These are phyloP conservation scores for Theodoxus fluviatilis DNA, from an alignment of 2,888 invertebrate genomes.

Conservation along the genomic window DNA sequence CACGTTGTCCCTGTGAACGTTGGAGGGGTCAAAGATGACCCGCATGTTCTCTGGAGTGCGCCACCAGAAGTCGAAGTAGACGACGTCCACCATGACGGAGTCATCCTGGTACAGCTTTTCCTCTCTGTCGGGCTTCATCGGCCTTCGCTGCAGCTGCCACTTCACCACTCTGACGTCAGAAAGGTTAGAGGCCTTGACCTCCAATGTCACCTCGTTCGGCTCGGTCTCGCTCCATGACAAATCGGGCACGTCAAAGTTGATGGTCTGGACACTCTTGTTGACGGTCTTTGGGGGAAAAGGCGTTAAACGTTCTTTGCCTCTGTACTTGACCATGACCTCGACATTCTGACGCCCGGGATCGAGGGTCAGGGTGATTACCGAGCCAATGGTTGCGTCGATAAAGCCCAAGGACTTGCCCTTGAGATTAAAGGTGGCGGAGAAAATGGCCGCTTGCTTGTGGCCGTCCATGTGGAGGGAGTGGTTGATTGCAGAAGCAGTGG, in stretches of 20 bases:
- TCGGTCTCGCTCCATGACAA: constrained; percentile 44
- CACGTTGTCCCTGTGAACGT: too few relatives aligned
- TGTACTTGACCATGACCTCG: constrained; percentile 32
- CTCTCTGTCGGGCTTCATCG: constrained; percentile 39
- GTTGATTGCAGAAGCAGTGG: too few relatives aligned
- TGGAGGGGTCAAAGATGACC: too few relatives aligned
- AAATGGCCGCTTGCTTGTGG: too few relatives aligned
- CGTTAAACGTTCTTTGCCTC: too few relatives aligned
- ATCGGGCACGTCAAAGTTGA: constrained; percentile 40
- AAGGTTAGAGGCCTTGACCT: too few relatives aligned
- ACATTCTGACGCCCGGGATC: constrained; percentile 30
- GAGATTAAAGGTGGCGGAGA: constrained; percentile 38
- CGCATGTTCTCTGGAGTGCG: constrained; percentile 43
- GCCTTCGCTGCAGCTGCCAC: constrained; percentile 39
- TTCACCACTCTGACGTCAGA: too few relatives aligned
- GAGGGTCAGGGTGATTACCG: constrained; percentile 38
- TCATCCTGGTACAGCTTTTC: constrained; percentile 37
- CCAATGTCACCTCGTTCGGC: constrained; percentile 38
- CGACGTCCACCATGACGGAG: constrained; percentile 41
- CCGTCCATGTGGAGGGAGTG: too few relatives aligned
- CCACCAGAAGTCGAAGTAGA: constrained; percentile 49
- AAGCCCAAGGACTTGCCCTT: constrained; percentile 43
- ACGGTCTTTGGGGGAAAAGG: too few relatives aligned
- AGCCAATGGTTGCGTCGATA: constrained; percentile 46
- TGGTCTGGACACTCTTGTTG: constrained; percentile 27